Base-by-base conservation (phyloP, 2,888 invertebrate species). In the Idaea biselata region DNA sequence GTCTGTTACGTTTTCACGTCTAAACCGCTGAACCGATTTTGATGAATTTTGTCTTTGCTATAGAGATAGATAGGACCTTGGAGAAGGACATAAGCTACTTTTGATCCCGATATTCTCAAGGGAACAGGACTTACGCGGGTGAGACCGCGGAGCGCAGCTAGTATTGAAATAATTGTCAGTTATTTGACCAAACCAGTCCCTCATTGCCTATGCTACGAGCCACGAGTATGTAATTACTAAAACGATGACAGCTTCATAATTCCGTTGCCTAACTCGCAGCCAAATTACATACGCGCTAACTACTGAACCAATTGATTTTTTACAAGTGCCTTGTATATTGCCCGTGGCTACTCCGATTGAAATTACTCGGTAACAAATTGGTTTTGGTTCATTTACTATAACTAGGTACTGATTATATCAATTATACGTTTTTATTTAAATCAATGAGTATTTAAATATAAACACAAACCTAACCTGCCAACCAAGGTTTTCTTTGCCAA, bases 231-330 rank as follows among this genome's bases (percentile, higher is more conserved):
- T 44, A 44, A 44, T 44, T 44, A 44, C 44, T 44, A 14, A 14
- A 44, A 44, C 44, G 44, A 44, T 44, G 44, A 44, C 44, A 44
- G 44, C 44, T 44, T 44, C 44, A 44, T 44, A 44, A 44, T 44
- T 44, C 44, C 3, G 14, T 44, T 44, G 44, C 44, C 44, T 44
- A 44, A 44, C 25, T 25, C 44, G 44, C 44, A 44, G 11, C 8
- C 44, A 44, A 44, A 44, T 44, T 44, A 44, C 44, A 44, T 44
- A 44, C 14, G 44, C 14, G 44, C 14, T 44, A 44, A 8, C 44
- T 44, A 44, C 44, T 44, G 44, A 44, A 44, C 14, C 44, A 44
- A 44, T 44, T 44, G 44, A 44, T 44, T 44, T 44, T 44, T 44
- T 44, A 14, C 14, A 44, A 44, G 44, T 44, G 25, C 25, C 25